Evolutionary conservation across 2,888 invertebrate species (phyloP).

Genomic region (Heterodera filipjevi): DNA sequence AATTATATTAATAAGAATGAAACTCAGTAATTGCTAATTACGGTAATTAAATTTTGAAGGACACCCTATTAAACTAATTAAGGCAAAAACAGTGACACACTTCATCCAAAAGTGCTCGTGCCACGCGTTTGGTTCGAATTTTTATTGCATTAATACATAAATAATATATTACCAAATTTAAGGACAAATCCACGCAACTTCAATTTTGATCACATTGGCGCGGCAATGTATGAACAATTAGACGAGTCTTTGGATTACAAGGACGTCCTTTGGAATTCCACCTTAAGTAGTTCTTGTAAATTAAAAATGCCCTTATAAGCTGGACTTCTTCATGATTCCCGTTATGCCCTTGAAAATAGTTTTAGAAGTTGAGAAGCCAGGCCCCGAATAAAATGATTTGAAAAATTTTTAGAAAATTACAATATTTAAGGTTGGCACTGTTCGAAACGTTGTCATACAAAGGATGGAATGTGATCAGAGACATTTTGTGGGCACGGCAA

Average conservation of each 20-base stretch:
- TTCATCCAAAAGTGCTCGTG: constrained; percentile 78
- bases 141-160: not conserved
- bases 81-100: constrained; percentile 73
- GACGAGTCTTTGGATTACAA: not conserved
- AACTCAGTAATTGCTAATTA: not conserved
- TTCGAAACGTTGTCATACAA: constrained; percentile 98
- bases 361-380: too few relatives aligned
- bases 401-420: too few relatives aligned
- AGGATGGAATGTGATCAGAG: constrained; percentile 99
- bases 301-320: too few relatives aligned
- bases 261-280: too few relatives aligned
- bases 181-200: constrained; percentile 72
- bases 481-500: constrained; percentile 91
- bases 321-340: too few relatives aligned
- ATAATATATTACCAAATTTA: constrained; percentile 65
- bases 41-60: not conserved
- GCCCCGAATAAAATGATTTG: too few relatives aligned
- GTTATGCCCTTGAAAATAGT: too few relatives aligned
- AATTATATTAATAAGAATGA: not conserved
- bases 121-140: constrained; percentile 61
- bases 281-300: too few relatives aligned
- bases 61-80: not conserved
- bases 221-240: constrained; percentile 75
- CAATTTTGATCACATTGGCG: constrained; percentile 98
- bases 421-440: constrained; percentile 75